Evolutionary conservation across 2,888 invertebrate genomes (phyloP).

Genomic region (Congeria kusceri): DNA sequence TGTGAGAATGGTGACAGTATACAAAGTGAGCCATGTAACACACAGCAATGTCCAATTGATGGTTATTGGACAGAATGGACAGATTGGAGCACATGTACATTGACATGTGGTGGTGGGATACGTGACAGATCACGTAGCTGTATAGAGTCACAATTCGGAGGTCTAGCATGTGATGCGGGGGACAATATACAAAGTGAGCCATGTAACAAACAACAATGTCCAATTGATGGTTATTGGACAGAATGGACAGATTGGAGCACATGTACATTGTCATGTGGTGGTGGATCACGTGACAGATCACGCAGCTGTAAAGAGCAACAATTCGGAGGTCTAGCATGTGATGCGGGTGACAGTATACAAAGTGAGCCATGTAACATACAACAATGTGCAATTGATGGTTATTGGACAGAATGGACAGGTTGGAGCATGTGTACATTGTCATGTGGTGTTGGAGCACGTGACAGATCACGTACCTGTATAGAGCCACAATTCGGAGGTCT

Average conservation of each 20-base stretch:
- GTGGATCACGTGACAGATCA: background rate
- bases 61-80: conserved; percentile 12
- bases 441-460: background rate
- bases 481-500: background rate
- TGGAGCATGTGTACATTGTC: background rate
- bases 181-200: background rate
- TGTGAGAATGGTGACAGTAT: background rate
- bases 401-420: background rate
- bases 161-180: background rate
- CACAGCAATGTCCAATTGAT: conserved; percentile 3
- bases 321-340: background rate
- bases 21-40: conserved; percentile 10
- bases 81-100: conserved; percentile 8
- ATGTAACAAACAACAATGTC: conserved; percentile 15
- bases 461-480: background rate
- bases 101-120: conserved; percentile 20
- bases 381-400: background rate
- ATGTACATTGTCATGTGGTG: conserved; percentile 12
- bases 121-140: conserved; percentile 16
- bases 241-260: conserved; percentile 2
- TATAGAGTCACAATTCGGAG: background rate
- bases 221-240: conserved; percentile 12
- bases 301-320: background rate
- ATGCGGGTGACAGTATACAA: background rate
- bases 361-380: background rate